Evolutionary conservation across 2,797 vertebrate species (phyloP).

Genomic region (Squalus acanthias): DNA sequence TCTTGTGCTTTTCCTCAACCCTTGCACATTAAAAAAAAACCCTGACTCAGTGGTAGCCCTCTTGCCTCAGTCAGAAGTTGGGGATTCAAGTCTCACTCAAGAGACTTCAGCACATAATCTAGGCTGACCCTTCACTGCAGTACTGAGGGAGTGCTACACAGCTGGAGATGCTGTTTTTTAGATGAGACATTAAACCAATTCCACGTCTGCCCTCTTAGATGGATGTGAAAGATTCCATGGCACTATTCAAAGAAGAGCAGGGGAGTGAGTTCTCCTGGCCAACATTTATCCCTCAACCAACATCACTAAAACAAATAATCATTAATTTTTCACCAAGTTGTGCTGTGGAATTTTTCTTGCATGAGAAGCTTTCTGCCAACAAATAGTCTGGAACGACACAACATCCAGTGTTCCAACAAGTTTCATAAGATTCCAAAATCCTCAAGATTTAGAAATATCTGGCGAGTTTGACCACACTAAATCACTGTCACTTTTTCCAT

Average conservation of each 20-base stretch:
- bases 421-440: constrained; percentile 40
- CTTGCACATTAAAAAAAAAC: neutral
- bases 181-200: neutral
- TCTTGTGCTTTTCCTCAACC: neutral
- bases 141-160: neutral
- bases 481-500: constrained; percentile 34
- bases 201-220: neutral
- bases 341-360: constrained; percentile 39
- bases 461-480: constrained; percentile 28
- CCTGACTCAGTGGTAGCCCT: neutral
- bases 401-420: constrained; percentile 28
- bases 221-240: no score
- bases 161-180: neutral
- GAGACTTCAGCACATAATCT: neutral
- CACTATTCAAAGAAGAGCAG: neutral
- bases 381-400: constrained; percentile 35
- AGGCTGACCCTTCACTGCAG: neutral
- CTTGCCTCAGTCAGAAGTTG: no score
- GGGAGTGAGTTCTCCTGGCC: neutral
- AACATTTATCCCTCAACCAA: neutral
- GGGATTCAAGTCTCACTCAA: neutral
- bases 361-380: constrained; percentile 38
- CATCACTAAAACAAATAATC: neutral
- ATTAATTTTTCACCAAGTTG: constrained; percentile 22
- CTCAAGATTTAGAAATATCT: constrained; percentile 40